Conservation (phyloP, 2,888 invertebrate genomes). For the Pardosa pseudoannulata region DNA sequence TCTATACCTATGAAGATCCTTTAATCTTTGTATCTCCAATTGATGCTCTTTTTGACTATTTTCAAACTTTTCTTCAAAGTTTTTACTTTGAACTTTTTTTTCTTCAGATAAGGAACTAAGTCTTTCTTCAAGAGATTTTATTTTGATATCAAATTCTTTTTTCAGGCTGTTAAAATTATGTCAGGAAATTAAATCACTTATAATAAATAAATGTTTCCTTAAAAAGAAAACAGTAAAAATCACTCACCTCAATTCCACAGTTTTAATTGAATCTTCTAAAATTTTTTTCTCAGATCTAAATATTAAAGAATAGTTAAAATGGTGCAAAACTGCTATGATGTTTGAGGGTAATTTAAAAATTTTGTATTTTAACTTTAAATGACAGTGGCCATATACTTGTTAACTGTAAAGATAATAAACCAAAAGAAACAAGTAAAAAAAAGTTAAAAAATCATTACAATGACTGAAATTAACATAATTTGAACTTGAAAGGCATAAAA, state of each 20-base stretch:
- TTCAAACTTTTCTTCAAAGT: slow-evolving; percentile 64
- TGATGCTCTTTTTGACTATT: slow-evolving; percentile 61
- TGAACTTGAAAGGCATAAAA: too few relatives aligned
- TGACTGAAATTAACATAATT: too few relatives aligned
- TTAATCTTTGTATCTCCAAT: slow-evolving; percentile 71
- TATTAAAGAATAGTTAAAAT: neutral
- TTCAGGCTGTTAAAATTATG: slow-evolving; percentile 35
- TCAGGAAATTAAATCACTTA: neutral
- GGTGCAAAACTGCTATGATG: too few relatives aligned
- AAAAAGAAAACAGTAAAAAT: neutral
- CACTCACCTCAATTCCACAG: slow-evolving; percentile 41
- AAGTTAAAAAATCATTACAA: too few relatives aligned
- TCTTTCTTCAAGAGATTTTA: slow-evolving; percentile 16
- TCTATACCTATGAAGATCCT: slow-evolving; percentile 68
- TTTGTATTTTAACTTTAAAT: too few relatives aligned
- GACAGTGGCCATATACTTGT: too few relatives aligned
- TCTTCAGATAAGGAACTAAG: slow-evolving; percentile 34
- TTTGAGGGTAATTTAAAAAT: too few relatives aligned
- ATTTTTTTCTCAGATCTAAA: neutral
- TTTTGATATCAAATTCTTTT: slow-evolving; percentile 36
- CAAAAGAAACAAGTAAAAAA: too few relatives aligned
- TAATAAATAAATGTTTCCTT: too few relatives aligned
- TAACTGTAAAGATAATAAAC: too few relatives aligned
- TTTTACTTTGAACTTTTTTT: slow-evolving; percentile 40
- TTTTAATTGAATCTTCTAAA: slow-evolving; percentile 37